These are phyloP conservation scores for Aethina tumida DNA, from an alignment of 1,140 invertebrate species.

Conservation along the genomic window DNA sequence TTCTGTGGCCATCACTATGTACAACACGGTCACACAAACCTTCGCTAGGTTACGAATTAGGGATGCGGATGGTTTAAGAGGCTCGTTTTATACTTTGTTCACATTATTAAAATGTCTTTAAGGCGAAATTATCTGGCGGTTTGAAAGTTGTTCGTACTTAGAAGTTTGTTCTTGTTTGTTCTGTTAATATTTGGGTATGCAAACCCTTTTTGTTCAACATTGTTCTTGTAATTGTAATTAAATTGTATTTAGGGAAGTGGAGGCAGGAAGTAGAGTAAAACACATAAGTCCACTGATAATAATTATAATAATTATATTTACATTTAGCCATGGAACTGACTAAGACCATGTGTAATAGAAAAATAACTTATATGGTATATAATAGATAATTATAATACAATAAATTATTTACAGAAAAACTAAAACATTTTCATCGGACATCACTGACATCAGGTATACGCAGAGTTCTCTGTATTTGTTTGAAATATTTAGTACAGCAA, in stretches of 20 bases:
- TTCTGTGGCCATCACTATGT: too few relatives aligned
- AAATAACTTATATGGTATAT: slow-evolving; percentile 37
- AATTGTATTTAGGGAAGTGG: background rate
- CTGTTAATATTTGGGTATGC: too few relatives aligned
- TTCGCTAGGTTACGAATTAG: too few relatives aligned
- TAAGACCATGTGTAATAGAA: slow-evolving; percentile 35
- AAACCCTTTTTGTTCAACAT: too few relatives aligned
- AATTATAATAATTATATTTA: slow-evolving; percentile 35
- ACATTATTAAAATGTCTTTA: too few relatives aligned
- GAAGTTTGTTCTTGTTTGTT: too few relatives aligned
- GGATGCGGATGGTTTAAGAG: too few relatives aligned
- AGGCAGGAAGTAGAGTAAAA: slow-evolving; percentile 16
- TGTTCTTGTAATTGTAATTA: too few relatives aligned
- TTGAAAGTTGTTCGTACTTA: too few relatives aligned
- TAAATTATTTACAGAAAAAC: slow-evolving; percentile 34
- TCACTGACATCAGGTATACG: background rate
- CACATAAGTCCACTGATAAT: slow-evolving; percentile 29
- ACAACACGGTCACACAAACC: too few relatives aligned
- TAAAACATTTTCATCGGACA: slow-evolving; percentile 20
- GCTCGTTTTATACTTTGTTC: too few relatives aligned
- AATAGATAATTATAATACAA: slow-evolving; percentile 36
- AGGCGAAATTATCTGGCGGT: too few relatives aligned
- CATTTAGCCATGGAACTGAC: slow-evolving; percentile 33
- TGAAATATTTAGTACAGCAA: slow-evolving; percentile 4
- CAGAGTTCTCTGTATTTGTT: background rate